A percentile compares a stretch with the other conserved stretches of the same genome.
Evolutionary conservation across 2,113 vertebrate species (phyloP).

Genomic region (Irena cyanogastra): DNA sequence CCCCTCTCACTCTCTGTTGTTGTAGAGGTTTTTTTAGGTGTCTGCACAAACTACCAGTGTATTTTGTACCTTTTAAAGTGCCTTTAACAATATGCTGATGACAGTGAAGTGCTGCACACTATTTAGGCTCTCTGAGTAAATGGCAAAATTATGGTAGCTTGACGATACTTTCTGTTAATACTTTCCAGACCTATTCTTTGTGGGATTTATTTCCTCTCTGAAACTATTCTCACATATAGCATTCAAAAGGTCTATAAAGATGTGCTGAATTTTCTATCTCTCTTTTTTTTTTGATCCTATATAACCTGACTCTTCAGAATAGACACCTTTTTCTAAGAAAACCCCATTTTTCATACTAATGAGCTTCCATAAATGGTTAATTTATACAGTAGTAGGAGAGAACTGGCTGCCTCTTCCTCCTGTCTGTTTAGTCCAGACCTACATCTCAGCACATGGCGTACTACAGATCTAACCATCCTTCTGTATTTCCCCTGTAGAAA

Average conservation of each 20-base stretch:
- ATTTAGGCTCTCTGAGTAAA: background rate
- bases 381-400: background rate
- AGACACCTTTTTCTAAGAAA: background rate
- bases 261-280: background rate
- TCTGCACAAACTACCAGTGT: background rate
- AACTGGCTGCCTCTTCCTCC: background rate
- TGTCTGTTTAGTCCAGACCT: background rate
- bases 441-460: background rate
- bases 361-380: background rate
- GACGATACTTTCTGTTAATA: background rate
- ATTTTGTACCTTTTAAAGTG: background rate
- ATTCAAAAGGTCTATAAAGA: background rate
- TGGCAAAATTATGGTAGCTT: background rate
- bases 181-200: background rate
- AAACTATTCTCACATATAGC: background rate
- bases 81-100: background rate
- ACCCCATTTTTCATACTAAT: background rate
- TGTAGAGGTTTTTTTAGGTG: background rate
- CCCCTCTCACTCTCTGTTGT: background rate
- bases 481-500: background rate
- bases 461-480: background rate
- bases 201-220: background rate
- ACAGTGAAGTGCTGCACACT: background rate
- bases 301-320: background rate
- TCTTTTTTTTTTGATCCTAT: background rate